phyloP scores from a whole-genome alignment of 2,888 invertebrate species.

The Rhingia rostrata region DNA sequence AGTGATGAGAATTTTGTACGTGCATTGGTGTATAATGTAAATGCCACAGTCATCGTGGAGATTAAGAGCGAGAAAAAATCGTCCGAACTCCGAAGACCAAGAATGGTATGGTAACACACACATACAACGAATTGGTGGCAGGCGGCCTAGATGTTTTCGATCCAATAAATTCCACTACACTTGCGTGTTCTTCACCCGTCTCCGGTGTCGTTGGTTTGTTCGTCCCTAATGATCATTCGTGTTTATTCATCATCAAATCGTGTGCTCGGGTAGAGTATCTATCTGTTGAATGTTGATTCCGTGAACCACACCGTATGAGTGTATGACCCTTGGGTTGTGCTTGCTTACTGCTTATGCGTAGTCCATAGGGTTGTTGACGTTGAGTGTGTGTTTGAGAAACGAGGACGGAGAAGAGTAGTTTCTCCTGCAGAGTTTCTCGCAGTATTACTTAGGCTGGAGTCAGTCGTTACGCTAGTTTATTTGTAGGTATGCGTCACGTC shows the following conservation, averaged over 20 bases:
- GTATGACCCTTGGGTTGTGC: neutral
- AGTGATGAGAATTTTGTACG: slow-evolving; percentile 12
- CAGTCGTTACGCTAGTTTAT: too few relatives aligned
- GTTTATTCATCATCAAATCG: slow-evolving; percentile 15
- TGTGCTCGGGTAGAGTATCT: slow-evolving; percentile 42
- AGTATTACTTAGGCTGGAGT: too few relatives aligned
- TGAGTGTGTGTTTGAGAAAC: slow-evolving; percentile 4
- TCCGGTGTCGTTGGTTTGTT: neutral
- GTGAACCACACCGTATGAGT: slow-evolving; percentile 63
- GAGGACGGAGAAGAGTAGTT: neutral
- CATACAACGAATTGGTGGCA: slow-evolving; percentile 12
- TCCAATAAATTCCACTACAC: slow-evolving; percentile 63
- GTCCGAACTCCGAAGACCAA: slow-evolving; percentile 1
- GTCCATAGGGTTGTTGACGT: too few relatives aligned
- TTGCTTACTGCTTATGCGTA: too few relatives aligned
- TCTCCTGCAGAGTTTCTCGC: too few relatives aligned
- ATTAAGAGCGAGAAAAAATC: slow-evolving; percentile 37
- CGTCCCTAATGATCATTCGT: slow-evolving; percentile 1
- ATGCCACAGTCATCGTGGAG: slow-evolving; percentile 52
- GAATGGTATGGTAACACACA: slow-evolving; percentile 54
- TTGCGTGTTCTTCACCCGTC: slow-evolving; percentile 34
- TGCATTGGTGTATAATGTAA: slow-evolving; percentile 19
- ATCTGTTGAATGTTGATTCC: slow-evolving; percentile 67
- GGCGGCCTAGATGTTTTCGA: slow-evolving; percentile 48
- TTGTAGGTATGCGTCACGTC: too few relatives aligned